phyloP scores from a whole-genome alignment of 2,888 invertebrate species.

The Apocheima hispidaria region DNA sequence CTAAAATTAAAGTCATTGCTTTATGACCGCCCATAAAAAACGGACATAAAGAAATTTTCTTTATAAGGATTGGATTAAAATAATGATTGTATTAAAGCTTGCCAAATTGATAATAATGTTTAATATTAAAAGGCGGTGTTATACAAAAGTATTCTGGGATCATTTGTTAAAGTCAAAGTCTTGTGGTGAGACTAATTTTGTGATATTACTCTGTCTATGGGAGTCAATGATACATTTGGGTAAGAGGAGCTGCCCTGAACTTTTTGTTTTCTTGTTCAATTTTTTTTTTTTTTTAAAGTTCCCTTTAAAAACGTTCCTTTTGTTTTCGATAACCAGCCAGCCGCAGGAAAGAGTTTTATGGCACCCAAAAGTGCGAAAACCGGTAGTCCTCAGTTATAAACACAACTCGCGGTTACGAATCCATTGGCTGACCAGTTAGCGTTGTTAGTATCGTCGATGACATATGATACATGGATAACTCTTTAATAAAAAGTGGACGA shows the following conservation, averaged over 20 bases:
- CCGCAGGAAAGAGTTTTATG: no score
- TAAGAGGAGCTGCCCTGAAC: not conserved
- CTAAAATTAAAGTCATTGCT: conserved; percentile 45
- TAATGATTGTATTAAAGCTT: conserved; percentile 71
- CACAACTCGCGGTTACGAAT: no score
- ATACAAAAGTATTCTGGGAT: conserved; percentile 71
- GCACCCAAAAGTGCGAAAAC: no score
- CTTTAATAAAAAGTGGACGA: no score
- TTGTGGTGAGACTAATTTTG: conserved; percentile 74
- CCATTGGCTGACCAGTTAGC: no score
- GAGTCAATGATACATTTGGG: conserved; percentile 7
- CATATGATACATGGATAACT: no score
- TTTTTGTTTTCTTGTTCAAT: not conserved
- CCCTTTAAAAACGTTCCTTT: not conserved
- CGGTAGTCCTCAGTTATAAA: no score
- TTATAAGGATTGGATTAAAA: conserved; percentile 53
- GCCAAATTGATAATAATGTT: conserved; percentile 82
- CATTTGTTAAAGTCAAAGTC: conserved; percentile 73
- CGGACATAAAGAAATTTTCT: conserved; percentile 45
- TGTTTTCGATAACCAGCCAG: no score
- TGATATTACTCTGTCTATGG: conserved; percentile 34
- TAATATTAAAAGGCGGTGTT: conserved; percentile 64
- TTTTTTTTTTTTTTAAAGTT: no score
- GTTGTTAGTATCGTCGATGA: no score
- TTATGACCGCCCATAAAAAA: conserved; percentile 40